Evolutionary conservation across 2,113 vertebrate species (phyloP).

Genomic region (Lycaon pictus): DNA sequence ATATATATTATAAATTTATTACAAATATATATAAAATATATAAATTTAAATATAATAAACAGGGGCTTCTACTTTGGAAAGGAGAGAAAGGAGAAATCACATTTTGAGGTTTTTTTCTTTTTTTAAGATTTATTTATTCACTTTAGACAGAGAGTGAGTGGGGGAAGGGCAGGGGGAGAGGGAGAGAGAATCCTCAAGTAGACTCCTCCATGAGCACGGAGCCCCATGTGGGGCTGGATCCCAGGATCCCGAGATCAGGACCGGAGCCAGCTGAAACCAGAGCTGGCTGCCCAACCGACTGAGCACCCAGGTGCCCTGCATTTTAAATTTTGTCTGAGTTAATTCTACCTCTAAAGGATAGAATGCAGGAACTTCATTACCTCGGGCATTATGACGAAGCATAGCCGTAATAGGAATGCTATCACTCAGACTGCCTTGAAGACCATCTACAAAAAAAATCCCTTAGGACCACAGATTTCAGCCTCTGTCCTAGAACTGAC

Average conservation of each 20-base stretch:
- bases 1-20: too few relatives aligned
- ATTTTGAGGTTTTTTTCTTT: neutral
- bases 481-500: neutral
- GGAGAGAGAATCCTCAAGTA: neutral
- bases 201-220: neutral
- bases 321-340: neutral
- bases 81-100: neutral
- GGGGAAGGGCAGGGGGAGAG: neutral
- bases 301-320: neutral
- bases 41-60: neutral
- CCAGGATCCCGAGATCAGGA: neutral
- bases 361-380: neutral
- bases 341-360: conserved; percentile 1
- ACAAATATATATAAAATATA: too few relatives aligned
- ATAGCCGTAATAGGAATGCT: neutral
- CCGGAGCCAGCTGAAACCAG: neutral
- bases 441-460: neutral
- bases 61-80: neutral
- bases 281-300: neutral
- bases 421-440: neutral
- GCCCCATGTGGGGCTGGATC: neutral
- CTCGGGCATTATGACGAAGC: neutral
- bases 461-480: neutral
- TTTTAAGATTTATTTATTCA: neutral
- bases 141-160: neutral